Conservation (phyloP, 2,888 invertebrate species). For the Cylindroiulus punctatus region DNA sequence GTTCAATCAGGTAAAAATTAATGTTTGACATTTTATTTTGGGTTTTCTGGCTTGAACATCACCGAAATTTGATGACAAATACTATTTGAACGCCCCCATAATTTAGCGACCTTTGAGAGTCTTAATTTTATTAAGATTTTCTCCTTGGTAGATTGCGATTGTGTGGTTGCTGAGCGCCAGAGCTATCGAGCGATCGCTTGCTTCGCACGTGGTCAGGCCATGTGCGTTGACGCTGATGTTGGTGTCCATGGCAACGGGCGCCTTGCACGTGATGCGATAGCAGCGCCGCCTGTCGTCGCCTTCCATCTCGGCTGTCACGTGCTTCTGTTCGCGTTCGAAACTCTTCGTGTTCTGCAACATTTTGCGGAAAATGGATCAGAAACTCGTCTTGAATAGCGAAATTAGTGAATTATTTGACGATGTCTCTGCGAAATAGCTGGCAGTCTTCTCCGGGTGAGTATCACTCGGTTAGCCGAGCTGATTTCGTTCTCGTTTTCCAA, state of each 20-base stretch:
- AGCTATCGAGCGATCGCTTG: conserved; percentile 2
- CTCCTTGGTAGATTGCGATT: conserved; percentile 39
- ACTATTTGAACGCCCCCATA: no score
- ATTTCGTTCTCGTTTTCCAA: background rate
- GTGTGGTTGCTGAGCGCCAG: conserved; percentile 1
- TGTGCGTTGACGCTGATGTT: background rate
- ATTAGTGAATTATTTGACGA: background rate
- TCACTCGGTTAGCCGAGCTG: background rate
- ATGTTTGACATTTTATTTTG: no score
- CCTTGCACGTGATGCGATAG: background rate
- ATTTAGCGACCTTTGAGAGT: conserved; percentile 46
- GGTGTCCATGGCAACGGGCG: conserved; percentile 37
- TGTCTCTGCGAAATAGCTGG: background rate
- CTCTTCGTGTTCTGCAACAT: background rate
- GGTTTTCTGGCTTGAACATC: no score
- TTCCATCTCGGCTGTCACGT: conserved; percentile 3
- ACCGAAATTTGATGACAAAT: no score
- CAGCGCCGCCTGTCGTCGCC: background rate
- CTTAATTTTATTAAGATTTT: conserved; percentile 31
- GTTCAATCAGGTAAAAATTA: no score
- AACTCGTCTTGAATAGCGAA: background rate
- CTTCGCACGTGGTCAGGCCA: background rate
- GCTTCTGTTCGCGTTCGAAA: background rate
- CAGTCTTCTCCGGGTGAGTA: background rate
- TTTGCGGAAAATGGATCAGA: background rate